Evolutionary conservation across 1,140 invertebrate genomes (phyloP), one percentile per base, ranked within the genome.

Genomic region (Meteorus sp.): DNA sequence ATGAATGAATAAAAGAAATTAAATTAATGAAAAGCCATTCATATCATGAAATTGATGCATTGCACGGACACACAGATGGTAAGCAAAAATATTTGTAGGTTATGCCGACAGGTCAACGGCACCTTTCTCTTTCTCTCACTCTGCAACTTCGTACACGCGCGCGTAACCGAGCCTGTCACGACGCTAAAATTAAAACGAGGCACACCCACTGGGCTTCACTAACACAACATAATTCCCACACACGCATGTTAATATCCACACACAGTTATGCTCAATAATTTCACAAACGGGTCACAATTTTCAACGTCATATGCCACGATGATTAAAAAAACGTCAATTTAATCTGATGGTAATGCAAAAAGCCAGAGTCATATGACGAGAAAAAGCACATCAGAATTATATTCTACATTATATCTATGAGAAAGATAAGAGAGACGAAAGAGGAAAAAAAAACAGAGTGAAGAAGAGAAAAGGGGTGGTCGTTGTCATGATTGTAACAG

Each of bases 131-230:
- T 59, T 53, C 19, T 59, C 53, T 45, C 17, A 39, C 44, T 44
- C 20, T 45, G 59, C 56, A 20, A n/a, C n/a, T 9, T 33, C 25
- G 29, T 31, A 37, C 50, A 52, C 50, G 17, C 59, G n/a, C n/a
- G 50, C 50, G 45, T 62, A 20, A 54, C 61, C 50, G 58, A 55
- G 64, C 59, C 53, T 66, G 71, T 67, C 63, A 62, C 37, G 22
- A 59, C 59, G 68, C 73, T 78, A 78, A 78, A 78, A 77, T 77
- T 78, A 78, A 76, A 76, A 74, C 70, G 63, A 69, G 73, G 63
- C 51, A 65, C 67, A 52, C 43, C 27, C 43, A 37, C 53, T 31
- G 39, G 8, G 27, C 25, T 48, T 60, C 60, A 51, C 59, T 60
- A 55, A 48, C 61, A 48, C 60, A 55, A 55, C 43, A 60, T 56